Base-by-base conservation (phyloP, 92 coral and sea anemone species). In the Chrysogorgia sp. region DNA sequence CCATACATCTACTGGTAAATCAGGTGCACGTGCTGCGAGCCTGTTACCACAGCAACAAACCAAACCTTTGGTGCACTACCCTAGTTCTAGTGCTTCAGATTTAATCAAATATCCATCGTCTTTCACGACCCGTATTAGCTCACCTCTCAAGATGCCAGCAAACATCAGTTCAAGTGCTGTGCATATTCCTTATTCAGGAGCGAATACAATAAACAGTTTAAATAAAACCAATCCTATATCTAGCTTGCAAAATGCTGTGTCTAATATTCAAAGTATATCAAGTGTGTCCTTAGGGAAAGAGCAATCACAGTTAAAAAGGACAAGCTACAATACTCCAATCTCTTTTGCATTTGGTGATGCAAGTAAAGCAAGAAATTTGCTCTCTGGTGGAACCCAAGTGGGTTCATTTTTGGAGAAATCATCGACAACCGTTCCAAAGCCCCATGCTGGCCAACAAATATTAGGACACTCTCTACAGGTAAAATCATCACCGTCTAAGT, bases 311-410 rank as follows among this genome's bases (percentile, higher is more conserved):
- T 15, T n/a, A 47, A 15, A 12, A 47, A 47, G 53, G 23, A 57
- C 63, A 13, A 29, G 63, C 17, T 57, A 14, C 23, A 57, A 57
- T 23, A 57, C 63, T 14, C 63, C 63, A 23, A 15, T 53, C 13
- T 50, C 78, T 0, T 71, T 50, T 24, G 78, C 63, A 32, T 55
- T 71, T 21, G 58, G 64, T 10, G 63, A 49, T 50, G 31, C 78
- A 48, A 58, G 63, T 21, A 71, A 71, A 1, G 48, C 78, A 1
- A 50, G 64, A 25, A 71, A 50, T 22, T 2, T 50, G 20, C 32
- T 50, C 17, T 71, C 78, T 47, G 34, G 60, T 53, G 32, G 63
- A 19, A 47, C 78, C 10, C 43, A 10, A 9, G 26, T 58, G 1
- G 34, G 32, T 5, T 19, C 64, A 50, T 10, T 22, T 45, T 22